Evolutionary conservation across 2,113 vertebrate species (phyloP), one percentile per base, ranked within the genome.

Genomic region (Sceloporus undulatus): DNA sequence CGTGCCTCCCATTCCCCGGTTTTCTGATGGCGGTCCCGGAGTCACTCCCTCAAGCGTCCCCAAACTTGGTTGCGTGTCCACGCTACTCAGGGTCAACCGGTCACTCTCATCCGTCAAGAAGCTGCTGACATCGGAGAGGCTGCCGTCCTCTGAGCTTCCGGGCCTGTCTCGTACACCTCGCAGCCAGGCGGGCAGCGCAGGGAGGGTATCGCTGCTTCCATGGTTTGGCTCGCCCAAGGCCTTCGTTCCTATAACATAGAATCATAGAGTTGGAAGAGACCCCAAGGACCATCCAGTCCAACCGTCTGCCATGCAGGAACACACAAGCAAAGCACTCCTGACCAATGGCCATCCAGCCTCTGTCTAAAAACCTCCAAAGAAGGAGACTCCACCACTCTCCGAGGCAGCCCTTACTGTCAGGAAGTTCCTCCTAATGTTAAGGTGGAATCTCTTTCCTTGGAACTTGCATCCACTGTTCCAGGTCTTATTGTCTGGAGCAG

Each of bases 121-220:
- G 87, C 87, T 88, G 89, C 95, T 96, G 87, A 97, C 14, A 21
- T 97, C 96, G 0, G 96, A 96, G 29, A 96, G 91, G 76, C 96
- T 96, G 25, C 96, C 96, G 0, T 96, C 94, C 0, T 93, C 95
- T 3, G 96, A 96, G 76, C 91, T 93, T 6, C 91, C 89, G 0
- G 95, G 88, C 27, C 94, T 91, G 1, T 86, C 92, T 54, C 70
- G 91, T 27, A 80, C 16, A 4, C 27, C 70, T 40, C 29, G 75
- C 59, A 93, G 25, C 38, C 78, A 87, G 4, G 78, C 66, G 14
- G 88, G 91, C 27, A 78, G 34, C 6, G 85, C 79, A 0, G 81
- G n/a, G 5, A 79, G 34, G 1, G 21, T 52, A 56, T 84, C 76
- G 9, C 68, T 78, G 29, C 74, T 70, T 25, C 27, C 42, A 0